These are phyloP conservation scores for Scophthalmus maximus DNA, from an alignment of 2,113 vertebrate genomes.

Conservation along the genomic window DNA sequence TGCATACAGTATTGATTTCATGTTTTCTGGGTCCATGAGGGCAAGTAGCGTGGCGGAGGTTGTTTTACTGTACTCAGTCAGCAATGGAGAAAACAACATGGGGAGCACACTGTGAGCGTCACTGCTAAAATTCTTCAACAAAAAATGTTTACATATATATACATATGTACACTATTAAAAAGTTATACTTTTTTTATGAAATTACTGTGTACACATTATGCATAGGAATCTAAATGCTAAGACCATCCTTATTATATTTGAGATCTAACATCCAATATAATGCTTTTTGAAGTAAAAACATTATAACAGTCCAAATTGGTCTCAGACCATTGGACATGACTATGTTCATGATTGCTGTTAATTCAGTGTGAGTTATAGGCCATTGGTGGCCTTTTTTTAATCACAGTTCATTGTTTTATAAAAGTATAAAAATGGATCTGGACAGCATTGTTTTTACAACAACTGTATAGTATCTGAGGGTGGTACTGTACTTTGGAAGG, in stretches of 20 bases:
- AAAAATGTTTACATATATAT: slow-evolving; percentile 5
- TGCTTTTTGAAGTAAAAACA: slow-evolving; percentile 14
- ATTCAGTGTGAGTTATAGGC: slow-evolving; percentile 35
- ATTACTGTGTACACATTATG: not conserved
- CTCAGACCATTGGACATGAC: not conserved
- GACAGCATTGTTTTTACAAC: slow-evolving; percentile 35
- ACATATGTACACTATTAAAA: not conserved
- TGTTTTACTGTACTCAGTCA: slow-evolving; percentile 73
- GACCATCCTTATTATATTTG: too few relatives aligned
- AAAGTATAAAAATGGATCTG: slow-evolving; percentile 37
- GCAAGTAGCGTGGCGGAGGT: slow-evolving; percentile 75
- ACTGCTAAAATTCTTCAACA: slow-evolving; percentile 28
- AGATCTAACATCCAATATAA: not conserved
- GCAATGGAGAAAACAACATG: slow-evolving; percentile 53
- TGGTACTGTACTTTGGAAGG: slow-evolving; percentile 39
- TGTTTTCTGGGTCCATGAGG: slow-evolving; percentile 78
- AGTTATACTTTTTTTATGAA: not conserved
- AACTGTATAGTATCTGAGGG: slow-evolving; percentile 49
- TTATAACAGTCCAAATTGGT: not conserved
- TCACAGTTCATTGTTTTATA: slow-evolving; percentile 36
- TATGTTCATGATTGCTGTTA: not conserved
- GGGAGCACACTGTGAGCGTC: slow-evolving; percentile 11
- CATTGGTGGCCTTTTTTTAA: too few relatives aligned
- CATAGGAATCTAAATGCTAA: not conserved
- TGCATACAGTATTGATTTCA: slow-evolving; percentile 83